Conservation (phyloP, 2,888 invertebrate genomes). For the Notocelia uddmanniana region DNA sequence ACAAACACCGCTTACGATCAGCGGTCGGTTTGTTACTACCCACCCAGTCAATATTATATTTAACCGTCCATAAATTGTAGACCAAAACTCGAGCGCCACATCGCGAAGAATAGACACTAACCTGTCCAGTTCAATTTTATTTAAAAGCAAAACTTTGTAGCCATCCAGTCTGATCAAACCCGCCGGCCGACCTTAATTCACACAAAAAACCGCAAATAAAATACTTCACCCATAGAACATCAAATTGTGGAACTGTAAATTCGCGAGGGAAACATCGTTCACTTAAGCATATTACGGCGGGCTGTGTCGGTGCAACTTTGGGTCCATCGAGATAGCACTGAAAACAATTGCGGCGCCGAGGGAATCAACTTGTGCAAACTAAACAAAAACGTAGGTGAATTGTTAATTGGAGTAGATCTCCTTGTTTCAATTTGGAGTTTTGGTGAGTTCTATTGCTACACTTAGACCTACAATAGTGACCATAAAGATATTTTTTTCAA, state of each 20-base stretch:
- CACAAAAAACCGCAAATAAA: conserved; percentile 56
- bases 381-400: conserved; percentile 54
- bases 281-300: conserved; percentile 80
- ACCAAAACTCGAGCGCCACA: background rate
- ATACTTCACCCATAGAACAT: conserved; percentile 62
- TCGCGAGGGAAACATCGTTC: conserved; percentile 82
- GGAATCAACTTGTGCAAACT: conserved; percentile 73
- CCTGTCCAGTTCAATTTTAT: conserved; percentile 39
- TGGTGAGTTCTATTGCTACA: background rate
- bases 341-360: conserved; percentile 78
- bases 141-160: conserved; percentile 47
- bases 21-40: too few relatives aligned
- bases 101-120: conserved; percentile 20
- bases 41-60: too few relatives aligned
- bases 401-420: conserved; percentile 67
- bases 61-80: background rate
- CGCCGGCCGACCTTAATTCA: conserved; percentile 39
- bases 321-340: conserved; percentile 69
- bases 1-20: too few relatives aligned
- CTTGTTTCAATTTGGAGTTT: conserved; percentile 50
- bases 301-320: conserved; percentile 70
- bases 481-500: too few relatives aligned
- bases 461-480: background rate
- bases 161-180: conserved; percentile 16
- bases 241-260: conserved; percentile 73